Conservation (phyloP, 1,140 invertebrate species). For the Drosophila navojoa region DNA sequence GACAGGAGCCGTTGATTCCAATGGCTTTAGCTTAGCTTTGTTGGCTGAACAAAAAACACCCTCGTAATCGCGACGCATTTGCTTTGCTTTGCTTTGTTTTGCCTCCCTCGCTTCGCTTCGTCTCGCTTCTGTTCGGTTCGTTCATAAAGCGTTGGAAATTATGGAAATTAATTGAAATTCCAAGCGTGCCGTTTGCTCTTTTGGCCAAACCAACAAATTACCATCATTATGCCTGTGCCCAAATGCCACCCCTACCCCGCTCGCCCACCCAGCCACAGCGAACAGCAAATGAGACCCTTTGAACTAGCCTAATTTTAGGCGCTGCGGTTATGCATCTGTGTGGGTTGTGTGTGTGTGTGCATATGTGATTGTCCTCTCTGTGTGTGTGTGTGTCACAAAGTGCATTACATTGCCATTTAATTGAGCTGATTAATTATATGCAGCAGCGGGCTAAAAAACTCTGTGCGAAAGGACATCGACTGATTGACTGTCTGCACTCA, state of each 20-base stretch:
- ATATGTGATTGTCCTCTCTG: background rate
- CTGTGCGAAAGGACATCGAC: conserved; percentile 5
- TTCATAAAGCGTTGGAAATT: conserved; percentile 82
- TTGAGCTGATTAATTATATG: conserved; percentile 69
- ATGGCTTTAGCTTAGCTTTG: conserved; percentile 12
- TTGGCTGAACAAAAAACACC: conserved; percentile 39
- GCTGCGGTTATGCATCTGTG: conserved; percentile 30
- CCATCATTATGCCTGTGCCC: conserved; percentile 75
- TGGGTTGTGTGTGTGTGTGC: background rate
- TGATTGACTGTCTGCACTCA: conserved; percentile 60
- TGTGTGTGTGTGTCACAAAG: background rate
- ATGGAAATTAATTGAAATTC: conserved; percentile 84
- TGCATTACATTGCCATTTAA: conserved; percentile 56
- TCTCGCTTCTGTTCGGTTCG: conserved; percentile 23
- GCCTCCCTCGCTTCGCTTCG: conserved; percentile 28
- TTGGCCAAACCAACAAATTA: conserved; percentile 82
- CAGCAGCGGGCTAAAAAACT: conserved; percentile 9
- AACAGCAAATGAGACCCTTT: conserved; percentile 50
- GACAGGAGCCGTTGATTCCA: conserved; percentile 1
- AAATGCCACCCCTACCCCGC: background rate
- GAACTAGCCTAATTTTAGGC: conserved; percentile 64
- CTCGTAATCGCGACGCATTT: conserved; percentile 30
- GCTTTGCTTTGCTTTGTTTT: conserved; percentile 27
- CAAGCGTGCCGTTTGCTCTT: conserved; percentile 80
- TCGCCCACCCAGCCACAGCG: conserved; percentile 5